These are phyloP conservation scores for Drosophila dives DNA, from an alignment of 2,888 invertebrate genomes.

Conservation along the genomic window DNA sequence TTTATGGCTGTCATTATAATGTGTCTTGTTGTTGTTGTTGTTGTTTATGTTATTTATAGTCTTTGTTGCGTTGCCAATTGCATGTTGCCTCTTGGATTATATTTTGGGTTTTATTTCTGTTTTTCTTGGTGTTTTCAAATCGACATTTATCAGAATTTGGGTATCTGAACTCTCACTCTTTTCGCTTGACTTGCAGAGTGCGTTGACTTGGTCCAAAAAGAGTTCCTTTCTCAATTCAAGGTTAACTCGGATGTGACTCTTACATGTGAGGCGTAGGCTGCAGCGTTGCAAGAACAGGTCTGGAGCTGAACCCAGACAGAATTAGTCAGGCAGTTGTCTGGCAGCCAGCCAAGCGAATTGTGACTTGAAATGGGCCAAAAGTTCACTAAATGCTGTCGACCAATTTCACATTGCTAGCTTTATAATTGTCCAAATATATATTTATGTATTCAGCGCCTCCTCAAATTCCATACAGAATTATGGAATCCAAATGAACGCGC, in stretches of 20 bases:
- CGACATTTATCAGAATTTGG: constrained; percentile 40
- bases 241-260: constrained; percentile 19
- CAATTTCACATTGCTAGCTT: constrained; percentile 32
- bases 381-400: constrained; percentile 60
- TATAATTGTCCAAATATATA: constrained; percentile 45
- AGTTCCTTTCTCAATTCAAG: constrained; percentile 27
- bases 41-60: constrained; percentile 63
- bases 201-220: constrained; percentile 39
- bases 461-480: constrained; percentile 34
- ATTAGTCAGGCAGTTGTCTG: constrained; percentile 26
- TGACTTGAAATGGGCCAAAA: constrained; percentile 73
- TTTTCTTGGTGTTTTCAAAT: constrained; percentile 27
- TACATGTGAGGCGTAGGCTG: background rate
- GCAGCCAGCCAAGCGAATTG: constrained; percentile 53
- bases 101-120: constrained; percentile 19
- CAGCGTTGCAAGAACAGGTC: constrained; percentile 5
- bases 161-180: constrained; percentile 63
- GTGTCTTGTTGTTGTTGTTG: constrained; percentile 33
- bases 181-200: constrained; percentile 5
- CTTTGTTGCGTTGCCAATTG: constrained; percentile 50
- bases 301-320: constrained; percentile 11
- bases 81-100: constrained; percentile 39
- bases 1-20: constrained; percentile 82
- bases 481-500: constrained; percentile 16
- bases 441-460: constrained; percentile 28